Evolutionary conservation across 2,797 vertebrate genomes (phyloP), one percentile per base, ranked within the genome.

Genomic region (Myotis daubentonii): DNA sequence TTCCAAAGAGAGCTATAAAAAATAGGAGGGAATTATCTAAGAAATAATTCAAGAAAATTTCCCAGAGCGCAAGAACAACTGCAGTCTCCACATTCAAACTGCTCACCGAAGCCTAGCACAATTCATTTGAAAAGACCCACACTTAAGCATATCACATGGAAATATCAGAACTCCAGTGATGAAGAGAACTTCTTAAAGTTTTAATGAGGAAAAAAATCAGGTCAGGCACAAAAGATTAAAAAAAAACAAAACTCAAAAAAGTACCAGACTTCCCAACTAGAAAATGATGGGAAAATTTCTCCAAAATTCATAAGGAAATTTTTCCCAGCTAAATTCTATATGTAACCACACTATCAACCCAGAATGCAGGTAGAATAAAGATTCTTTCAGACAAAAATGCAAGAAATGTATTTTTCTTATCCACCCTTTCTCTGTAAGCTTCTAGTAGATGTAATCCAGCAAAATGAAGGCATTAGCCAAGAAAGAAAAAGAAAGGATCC

Each of bases 31-130:
- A 80, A 38, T 47, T 81, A 76, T 85, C 51, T 23, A 70, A 84
- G 15, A 96, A 90, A 74, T 41, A 71, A 71, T 51, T 76, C 15
- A 71, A 85, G 62, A 76, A 93, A 80, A 80, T 22, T n/a, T 71
- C 51, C 9, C 19, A n/a, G 22, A 62, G 65, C 5, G 10, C 62
- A 30, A 80, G 38, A 82, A 49, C 0, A 28, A 66, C 28, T 62
- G 10, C 38, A 33, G 38, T 65, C n/a, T 92, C n/a, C 36, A 65
- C 47, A 41, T 70, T 88, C 33, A 91, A 80, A 66, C 23, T 74
- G 33, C 33, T 85, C 38, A 36, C 10, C 8, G 38, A 91, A 66
- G 17, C 44, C 2, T 11, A 57, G n/a, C 41, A 81, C 60, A 88
- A 28, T 57, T 22, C 30, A 88, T 44, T 44, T 78, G 44, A 88